Conservation (phyloP, 37 sponge, comb jelly and placozoan species). For the Dysidea cf. avara region DNA sequence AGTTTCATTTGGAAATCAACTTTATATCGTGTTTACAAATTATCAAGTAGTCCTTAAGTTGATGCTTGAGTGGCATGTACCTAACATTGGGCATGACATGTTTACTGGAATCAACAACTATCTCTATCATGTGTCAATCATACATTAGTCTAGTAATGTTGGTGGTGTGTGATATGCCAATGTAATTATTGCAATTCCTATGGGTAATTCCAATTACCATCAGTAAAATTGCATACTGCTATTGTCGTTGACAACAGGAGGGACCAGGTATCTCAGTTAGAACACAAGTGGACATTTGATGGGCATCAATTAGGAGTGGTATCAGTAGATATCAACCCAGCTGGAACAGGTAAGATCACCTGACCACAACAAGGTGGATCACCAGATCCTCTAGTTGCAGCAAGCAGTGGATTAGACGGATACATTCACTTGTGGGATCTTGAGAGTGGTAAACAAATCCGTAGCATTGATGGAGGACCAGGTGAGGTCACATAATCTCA, state of each 20-base stretch:
- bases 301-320: slow-evolving; percentile 98
- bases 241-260: slow-evolving; percentile 48
- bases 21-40: too few relatives aligned
- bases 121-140: too few relatives aligned
- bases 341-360: slow-evolving; percentile 57
- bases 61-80: too few relatives aligned
- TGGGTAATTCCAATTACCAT: too few relatives aligned
- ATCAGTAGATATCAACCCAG: slow-evolving; percentile 85
- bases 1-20: too few relatives aligned
- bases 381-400: slow-evolving; percentile 73
- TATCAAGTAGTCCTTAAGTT: too few relatives aligned
- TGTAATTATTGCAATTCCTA: too few relatives aligned
- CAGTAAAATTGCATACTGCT: too few relatives aligned
- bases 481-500: slow-evolving; percentile 37
- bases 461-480: slow-evolving; percentile 89
- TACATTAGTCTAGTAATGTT: too few relatives aligned
- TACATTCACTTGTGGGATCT: slow-evolving; percentile 91
- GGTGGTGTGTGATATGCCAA: too few relatives aligned
- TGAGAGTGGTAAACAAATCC: slow-evolving; percentile 77
- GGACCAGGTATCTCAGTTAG: slow-evolving; percentile 44
- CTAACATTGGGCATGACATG: too few relatives aligned
- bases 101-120: too few relatives aligned
- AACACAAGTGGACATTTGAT: slow-evolving; percentile 77
- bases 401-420: slow-evolving; percentile 93
- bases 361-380: not conserved